Evolutionary conservation across 2,797 vertebrate species (phyloP).

Genomic region (Anisognathus igniventris): DNA sequence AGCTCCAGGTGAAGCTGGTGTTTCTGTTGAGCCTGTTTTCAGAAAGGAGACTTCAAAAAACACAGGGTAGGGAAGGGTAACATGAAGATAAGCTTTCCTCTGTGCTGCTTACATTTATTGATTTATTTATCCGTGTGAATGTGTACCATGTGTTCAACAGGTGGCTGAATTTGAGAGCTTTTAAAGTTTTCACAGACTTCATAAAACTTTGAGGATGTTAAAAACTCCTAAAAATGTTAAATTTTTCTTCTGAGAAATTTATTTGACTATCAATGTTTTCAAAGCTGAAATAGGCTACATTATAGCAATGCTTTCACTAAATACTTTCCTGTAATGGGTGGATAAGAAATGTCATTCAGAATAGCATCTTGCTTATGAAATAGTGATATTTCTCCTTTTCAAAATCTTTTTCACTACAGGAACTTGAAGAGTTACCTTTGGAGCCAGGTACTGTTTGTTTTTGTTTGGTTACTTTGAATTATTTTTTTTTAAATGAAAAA

Average conservation of each 20-base stretch:
- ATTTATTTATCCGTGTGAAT: background rate
- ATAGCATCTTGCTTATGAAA: background rate
- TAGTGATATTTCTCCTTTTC: background rate
- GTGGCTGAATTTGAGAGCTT: background rate
- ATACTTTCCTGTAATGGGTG: fast-evolving
- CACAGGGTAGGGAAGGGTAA: background rate
- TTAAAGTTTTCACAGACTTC: background rate
- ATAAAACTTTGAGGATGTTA: background rate
- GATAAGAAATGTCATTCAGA: background rate
- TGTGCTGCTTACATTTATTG: background rate
- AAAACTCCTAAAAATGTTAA: background rate
- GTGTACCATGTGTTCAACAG: background rate
- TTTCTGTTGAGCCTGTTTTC: background rate
- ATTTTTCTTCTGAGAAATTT: background rate
- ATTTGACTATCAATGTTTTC: background rate
- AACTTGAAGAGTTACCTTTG: constrained; percentile 75
- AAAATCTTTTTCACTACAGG: constrained; percentile 59
- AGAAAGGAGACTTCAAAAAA: background rate
- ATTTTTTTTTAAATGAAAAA: background rate
- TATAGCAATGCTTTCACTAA: background rate
- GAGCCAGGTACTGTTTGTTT: constrained; percentile 89
- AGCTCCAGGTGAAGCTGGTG: background rate
- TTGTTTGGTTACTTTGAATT: background rate
- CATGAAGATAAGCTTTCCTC: background rate
- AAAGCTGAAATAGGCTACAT: background rate